Evolutionary conservation across 2,113 vertebrate genomes (phyloP), one percentile per base, ranked within the genome.

Genomic region (Anas platyrhynchos): DNA sequence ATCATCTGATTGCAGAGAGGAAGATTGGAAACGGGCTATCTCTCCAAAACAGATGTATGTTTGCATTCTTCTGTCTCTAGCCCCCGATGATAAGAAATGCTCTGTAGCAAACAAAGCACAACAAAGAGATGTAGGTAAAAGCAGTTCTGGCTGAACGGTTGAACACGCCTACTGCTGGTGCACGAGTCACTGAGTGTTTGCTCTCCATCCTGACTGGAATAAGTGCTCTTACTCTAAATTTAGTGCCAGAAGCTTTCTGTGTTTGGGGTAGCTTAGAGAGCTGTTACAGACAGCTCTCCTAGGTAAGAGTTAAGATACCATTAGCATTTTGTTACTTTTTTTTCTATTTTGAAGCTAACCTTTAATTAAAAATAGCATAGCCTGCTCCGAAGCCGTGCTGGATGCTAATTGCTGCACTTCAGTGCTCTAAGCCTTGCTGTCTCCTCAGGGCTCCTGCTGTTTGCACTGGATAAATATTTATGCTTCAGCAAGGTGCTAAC

Each of bases 381-480:
- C 27, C 59, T 43, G 32, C 48, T 88, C 89, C 85, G 66, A 85
- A 93, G 41, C 73, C 14, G 7, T 13, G 20, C 41, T 67, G 72
- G 65, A 27, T 93, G 32, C 79, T 79, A 82, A 92, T 95, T 95
- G 93, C 65, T 38, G 56, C 63, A 34, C 87, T 91, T 78, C 1
- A 5, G 21, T 80, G 72, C 55, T 80, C 94, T 86, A 94, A 93
- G 48, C 69, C 31, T 8, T 72, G 41, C 74, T 93, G 46, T 72
- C 91, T 95, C 29, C 68, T 91, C 77, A 76, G 81, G 68, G 89
- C 94, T 94, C 93, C 74, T 69, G 27, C 71, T 93, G 87, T 91
- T 95, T 77, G 73, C 55, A 27, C 44, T 41, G 71, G 71, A 92
- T 96, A 93, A 92, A 95, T 97, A 91, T 96, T 97, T 96, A 92